phyloP scores from a whole-genome alignment of 2,888 invertebrate genomes.

The Xestia rhomboidea region DNA sequence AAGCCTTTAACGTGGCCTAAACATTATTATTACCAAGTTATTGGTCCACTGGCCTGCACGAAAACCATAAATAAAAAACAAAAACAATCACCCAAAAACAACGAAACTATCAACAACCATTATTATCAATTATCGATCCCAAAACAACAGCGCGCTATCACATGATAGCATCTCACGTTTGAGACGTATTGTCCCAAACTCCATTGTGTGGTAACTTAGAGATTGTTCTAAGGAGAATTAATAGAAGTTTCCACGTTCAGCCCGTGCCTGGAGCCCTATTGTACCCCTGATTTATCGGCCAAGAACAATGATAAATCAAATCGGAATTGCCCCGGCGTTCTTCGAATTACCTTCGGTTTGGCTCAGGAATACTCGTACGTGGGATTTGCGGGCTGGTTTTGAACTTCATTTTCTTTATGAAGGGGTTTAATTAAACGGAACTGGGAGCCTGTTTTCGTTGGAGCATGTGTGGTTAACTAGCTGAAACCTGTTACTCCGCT shows the following conservation, averaged over 20 bases:
- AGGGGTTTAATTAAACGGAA: slow-evolving; percentile 46
- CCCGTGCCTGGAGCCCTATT: slow-evolving; percentile 84
- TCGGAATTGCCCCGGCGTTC: slow-evolving; percentile 85
- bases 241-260: slow-evolving; percentile 85
- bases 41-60: not conserved
- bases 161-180: slow-evolving; percentile 85
- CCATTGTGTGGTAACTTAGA: slow-evolving; percentile 85
- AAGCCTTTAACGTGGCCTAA: not conserved
- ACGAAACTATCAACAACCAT: slow-evolving; percentile 50
- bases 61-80: slow-evolving; percentile 35
- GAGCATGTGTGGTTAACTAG: not conserved
- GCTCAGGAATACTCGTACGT: slow-evolving; percentile 36
- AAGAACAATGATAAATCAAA: slow-evolving; percentile 91
- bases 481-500: not conserved
- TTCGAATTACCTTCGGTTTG: slow-evolving; percentile 71
- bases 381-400: slow-evolving; percentile 48
- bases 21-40: not conserved
- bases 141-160: slow-evolving; percentile 71
- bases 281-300: slow-evolving; percentile 88
- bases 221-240: slow-evolving; percentile 89
- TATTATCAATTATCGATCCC: slow-evolving; percentile 62
- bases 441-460: not conserved
- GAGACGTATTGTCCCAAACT: slow-evolving; percentile 87
- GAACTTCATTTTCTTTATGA: slow-evolving; percentile 56
- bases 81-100: slow-evolving; percentile 18